Evolutionary conservation across 2,113 vertebrate genomes (phyloP).

Genomic region (Machaerirhynchus nigripectus): DNA sequence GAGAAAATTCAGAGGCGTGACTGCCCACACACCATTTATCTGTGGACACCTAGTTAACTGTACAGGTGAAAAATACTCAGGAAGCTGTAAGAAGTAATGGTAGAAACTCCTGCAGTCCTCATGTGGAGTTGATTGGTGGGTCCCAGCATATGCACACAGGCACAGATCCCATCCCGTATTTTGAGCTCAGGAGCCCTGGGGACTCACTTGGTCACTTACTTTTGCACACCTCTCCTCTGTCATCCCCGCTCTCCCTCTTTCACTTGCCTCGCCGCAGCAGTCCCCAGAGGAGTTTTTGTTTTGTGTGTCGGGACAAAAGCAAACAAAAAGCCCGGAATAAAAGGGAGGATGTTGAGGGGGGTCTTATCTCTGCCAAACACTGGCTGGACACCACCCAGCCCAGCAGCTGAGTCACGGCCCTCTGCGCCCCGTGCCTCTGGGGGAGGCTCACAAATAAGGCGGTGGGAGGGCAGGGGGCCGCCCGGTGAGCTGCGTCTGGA

Average conservation of each 20-base stretch:
- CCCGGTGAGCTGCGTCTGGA: fast-evolving
- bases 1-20: background rate
- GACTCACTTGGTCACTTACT: conserved; percentile 31
- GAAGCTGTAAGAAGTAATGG: fast-evolving
- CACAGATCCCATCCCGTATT: background rate
- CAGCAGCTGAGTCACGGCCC: conserved; percentile 54
- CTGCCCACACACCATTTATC: background rate
- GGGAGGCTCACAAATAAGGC: too few species aligned
- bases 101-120: background rate
- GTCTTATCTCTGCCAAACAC: conserved; percentile 54
- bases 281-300: background rate
- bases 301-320: background rate
- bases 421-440: fast-evolving
- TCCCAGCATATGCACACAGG: background rate
- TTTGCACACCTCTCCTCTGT: conserved; percentile 52
- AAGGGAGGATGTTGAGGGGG: conserved; percentile 30
- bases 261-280: background rate
- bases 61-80: background rate
- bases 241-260: background rate
- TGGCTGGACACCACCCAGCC: conserved; percentile 3
- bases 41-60: fast-evolving
- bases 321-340: conserved; percentile 60
- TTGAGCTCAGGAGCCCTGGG: background rate
- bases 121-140: background rate
- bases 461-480: background rate